These are phyloP conservation scores for Synanthedon formicaeformis DNA, from an alignment of 2,888 invertebrate species.

Conservation along the genomic window DNA sequence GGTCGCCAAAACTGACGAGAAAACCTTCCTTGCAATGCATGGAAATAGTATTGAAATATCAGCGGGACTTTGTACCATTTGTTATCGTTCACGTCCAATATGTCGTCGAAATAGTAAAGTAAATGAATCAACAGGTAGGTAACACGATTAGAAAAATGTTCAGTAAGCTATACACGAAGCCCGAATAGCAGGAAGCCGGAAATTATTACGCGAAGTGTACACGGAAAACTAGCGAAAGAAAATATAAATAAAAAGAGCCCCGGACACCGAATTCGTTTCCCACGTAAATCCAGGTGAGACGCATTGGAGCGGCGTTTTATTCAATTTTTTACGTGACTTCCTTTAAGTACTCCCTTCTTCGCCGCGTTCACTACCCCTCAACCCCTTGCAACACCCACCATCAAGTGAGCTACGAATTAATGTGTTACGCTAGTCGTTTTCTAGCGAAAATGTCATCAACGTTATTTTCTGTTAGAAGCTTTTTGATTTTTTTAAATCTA, in stretches of 20 bases:
- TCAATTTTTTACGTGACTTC: slow-evolving; percentile 31
- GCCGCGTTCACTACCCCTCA: neutral
- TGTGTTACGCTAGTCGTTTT: neutral
- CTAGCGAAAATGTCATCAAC: too few relatives aligned
- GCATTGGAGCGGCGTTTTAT: slow-evolving; percentile 18
- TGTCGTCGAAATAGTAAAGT: neutral
- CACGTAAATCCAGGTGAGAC: slow-evolving; percentile 13
- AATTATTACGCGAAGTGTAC: neutral
- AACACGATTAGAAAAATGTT: neutral
- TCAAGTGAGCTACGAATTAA: neutral
- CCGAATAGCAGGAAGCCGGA: neutral
- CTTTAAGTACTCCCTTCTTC: slow-evolving; percentile 6
- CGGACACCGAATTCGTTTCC: slow-evolving; percentile 12
- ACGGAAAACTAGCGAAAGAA: neutral
- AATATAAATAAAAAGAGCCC: neutral
- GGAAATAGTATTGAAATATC: too few relatives aligned
- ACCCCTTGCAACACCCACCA: neutral
- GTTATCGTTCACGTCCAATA: neutral
- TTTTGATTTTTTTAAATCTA: too few relatives aligned
- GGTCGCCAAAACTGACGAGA: too few relatives aligned
- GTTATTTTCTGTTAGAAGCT: too few relatives aligned
- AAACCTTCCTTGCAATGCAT: too few relatives aligned
- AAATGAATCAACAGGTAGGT: neutral
- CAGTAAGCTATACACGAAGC: neutral
- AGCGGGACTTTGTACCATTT: too few relatives aligned